Conservation (phyloP, 2,888 invertebrate genomes). For the Cheilosia variabilis region DNA sequence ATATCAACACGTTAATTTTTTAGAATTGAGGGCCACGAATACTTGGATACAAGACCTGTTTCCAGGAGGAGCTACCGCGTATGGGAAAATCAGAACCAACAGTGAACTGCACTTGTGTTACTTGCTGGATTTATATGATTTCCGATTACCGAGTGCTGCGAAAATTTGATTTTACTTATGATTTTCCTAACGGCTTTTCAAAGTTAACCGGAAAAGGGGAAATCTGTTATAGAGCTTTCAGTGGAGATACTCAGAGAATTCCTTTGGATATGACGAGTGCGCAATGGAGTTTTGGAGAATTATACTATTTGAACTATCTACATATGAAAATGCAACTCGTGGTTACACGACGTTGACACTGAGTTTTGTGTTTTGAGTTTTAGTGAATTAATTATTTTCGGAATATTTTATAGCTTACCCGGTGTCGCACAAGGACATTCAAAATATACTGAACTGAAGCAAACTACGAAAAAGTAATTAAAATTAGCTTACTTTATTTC, state of each 20-base stretch:
- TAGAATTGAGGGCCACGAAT: neutral
- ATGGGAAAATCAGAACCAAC: conserved; percentile 51
- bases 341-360: neutral
- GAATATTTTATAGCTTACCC: too few species aligned
- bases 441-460: too few species aligned
- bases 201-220: conserved; percentile 32
- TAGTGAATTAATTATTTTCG: too few species aligned
- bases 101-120: conserved; percentile 47
- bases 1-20: neutral
- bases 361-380: neutral
- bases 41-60: neutral
- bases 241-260: conserved; percentile 11
- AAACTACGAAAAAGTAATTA: too few species aligned
- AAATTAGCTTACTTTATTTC: too few species aligned
- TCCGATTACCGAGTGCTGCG: conserved; percentile 26
- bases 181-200: conserved; percentile 56
- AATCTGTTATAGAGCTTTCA: conserved; percentile 36
- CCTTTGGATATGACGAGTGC: conserved; percentile 18
- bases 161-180: conserved; percentile 53
- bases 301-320: conserved; percentile 4
- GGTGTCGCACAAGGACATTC: too few species aligned
- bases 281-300: conserved; percentile 40
- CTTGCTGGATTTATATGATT: conserved; percentile 55
- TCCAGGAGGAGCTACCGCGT: conserved; percentile 33
- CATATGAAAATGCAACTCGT: conserved; percentile 27